Evolutionary conservation across 2,888 invertebrate species (phyloP).

Genomic region (Lissocephala sabroskyi): DNA sequence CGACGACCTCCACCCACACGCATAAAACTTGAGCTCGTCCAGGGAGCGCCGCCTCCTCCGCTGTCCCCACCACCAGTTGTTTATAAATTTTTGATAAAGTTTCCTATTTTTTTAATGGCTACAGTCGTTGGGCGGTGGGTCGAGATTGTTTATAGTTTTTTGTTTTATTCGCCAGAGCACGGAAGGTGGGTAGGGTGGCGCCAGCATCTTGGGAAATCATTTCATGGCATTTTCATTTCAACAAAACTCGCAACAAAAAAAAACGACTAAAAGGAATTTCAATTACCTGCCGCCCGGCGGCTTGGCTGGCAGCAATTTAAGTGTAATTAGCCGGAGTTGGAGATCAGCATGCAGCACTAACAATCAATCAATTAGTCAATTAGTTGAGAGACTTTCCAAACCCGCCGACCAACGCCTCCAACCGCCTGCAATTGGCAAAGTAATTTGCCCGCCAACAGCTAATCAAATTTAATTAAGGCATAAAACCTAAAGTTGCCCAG

Average conservation of each 20-base stretch:
- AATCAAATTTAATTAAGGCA: slow-evolving; percentile 63
- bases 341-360: too few relatives aligned
- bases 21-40: background rate
- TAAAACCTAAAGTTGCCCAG: slow-evolving; percentile 23
- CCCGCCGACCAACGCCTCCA: slow-evolving; percentile 34
- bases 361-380: slow-evolving; percentile 58
- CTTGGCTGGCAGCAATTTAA: too few relatives aligned
- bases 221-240: too few relatives aligned
- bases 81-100: slow-evolving; percentile 28
- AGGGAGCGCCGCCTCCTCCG: background rate
- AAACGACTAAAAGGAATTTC: background rate
- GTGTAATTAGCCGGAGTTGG: too few relatives aligned
- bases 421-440: slow-evolving; percentile 46
- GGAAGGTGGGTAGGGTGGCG: too few relatives aligned
- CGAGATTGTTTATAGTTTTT: background rate
- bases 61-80: background rate
- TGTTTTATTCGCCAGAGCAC: background rate
- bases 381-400: slow-evolving; percentile 28
- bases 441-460: slow-evolving; percentile 53
- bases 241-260: too few relatives aligned
- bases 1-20: background rate
- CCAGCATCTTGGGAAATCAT: slow-evolving; percentile 1
- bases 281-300: too few relatives aligned
- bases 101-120: background rate
- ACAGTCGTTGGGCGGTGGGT: background rate